These are phyloP conservation scores for Xerus inauris DNA, from an alignment of 2,113 vertebrate species.

Conservation along the genomic window DNA sequence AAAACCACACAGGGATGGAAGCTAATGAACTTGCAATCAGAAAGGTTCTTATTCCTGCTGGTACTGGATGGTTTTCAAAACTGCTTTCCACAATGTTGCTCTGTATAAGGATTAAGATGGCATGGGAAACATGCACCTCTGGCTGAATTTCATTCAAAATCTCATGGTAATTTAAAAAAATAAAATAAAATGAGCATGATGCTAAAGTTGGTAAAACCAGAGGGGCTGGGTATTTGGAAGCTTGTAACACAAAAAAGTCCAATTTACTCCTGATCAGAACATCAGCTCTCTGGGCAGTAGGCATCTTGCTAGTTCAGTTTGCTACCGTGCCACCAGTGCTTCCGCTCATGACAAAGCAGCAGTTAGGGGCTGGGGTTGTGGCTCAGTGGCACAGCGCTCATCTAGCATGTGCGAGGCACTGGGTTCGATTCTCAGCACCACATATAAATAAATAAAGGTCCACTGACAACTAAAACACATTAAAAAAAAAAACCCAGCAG, in stretches of 20 bases:
- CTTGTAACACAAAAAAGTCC: not conserved
- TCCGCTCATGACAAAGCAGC: not conserved
- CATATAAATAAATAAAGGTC: no score
- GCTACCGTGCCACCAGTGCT: fast-evolving
- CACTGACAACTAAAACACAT: no score
- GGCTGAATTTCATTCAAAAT: not conserved
- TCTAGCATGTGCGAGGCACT: no score
- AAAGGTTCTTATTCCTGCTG: not conserved
- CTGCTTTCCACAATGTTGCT: not conserved
- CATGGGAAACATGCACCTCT: not conserved
- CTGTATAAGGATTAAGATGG: not conserved
- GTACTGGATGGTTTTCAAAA: not conserved
- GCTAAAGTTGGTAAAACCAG: not conserved
- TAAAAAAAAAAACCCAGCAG: no score
- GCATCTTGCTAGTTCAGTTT: not conserved
- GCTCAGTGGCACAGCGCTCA: no score
- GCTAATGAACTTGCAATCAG: no score
- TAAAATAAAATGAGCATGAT: not conserved
- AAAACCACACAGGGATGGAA: not conserved
- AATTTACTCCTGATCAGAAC: not conserved
- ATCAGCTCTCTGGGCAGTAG: not conserved
- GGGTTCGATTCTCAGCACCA: no score
- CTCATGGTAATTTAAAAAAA: not conserved
- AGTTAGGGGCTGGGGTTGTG: no score
- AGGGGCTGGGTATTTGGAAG: not conserved